These are phyloP conservation scores for Athene noctua DNA, from an alignment of 2,113 vertebrate species.

Conservation along the genomic window DNA sequence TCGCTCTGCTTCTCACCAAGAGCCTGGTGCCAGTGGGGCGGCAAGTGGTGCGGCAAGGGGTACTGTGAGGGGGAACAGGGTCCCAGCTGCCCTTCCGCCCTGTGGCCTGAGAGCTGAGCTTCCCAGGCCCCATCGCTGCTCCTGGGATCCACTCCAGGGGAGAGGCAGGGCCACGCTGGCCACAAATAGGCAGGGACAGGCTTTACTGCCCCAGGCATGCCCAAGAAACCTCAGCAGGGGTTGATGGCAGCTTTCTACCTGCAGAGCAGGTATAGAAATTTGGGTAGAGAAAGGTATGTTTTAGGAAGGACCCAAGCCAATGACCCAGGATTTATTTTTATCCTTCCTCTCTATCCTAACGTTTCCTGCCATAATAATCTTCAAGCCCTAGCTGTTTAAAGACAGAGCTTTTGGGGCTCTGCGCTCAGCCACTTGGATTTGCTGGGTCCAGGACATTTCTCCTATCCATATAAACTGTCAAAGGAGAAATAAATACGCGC, in stretches of 20 bases:
- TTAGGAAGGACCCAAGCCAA: not conserved
- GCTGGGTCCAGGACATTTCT: not conserved
- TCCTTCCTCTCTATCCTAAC: not conserved
- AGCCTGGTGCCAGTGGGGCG: not conserved
- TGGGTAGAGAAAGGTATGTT: not conserved
- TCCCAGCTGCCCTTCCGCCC: not conserved
- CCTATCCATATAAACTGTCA: not conserved
- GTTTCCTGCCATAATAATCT: not conserved
- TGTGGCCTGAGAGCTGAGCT: accelerated
- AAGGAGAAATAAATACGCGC: not conserved
- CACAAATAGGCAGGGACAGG: not conserved
- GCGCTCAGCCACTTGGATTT: accelerated
- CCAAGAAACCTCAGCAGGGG: not conserved
- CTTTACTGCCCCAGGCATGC: not conserved
- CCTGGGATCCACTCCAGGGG: not conserved
- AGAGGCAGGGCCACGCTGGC: not conserved
- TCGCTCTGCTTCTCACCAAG: not conserved
- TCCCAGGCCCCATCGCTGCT: not conserved
- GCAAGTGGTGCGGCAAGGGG: not conserved
- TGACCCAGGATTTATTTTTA: not conserved
- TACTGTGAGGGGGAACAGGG: not conserved
- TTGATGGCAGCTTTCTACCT: not conserved
- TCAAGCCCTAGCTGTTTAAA: not conserved
- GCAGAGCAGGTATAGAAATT: not conserved
- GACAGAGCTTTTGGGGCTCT: not conserved